These are phyloP conservation scores for Microtus ochrogaster DNA, from an alignment of 2,113 vertebrate genomes.

Conservation along the genomic window DNA sequence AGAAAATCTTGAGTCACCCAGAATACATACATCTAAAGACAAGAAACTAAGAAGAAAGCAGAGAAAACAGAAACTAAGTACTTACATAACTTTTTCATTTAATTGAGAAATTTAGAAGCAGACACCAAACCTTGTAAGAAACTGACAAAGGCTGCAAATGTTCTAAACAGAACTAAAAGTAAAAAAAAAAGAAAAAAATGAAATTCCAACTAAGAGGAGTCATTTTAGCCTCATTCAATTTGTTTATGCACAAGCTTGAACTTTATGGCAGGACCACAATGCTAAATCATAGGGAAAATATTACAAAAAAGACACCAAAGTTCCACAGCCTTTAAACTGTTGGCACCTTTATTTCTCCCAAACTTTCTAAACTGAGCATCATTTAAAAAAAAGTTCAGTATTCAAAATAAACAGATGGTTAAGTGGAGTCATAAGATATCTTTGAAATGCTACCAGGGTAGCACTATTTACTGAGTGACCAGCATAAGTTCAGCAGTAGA, in stretches of 20 bases:
- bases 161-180: background rate
- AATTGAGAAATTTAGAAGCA: background rate
- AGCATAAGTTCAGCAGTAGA: background rate
- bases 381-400: background rate
- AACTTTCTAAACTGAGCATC: background rate
- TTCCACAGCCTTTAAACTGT: background rate
- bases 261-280: background rate
- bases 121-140: background rate
- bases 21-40: background rate
- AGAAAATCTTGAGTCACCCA: background rate
- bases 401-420: background rate
- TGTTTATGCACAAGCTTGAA: conserved; percentile 11
- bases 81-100: background rate
- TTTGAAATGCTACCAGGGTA: background rate
- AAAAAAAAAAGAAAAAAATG: background rate
- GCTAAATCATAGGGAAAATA: background rate
- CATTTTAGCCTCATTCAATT: background rate
- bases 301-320: background rate
- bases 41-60: too few relatives aligned
- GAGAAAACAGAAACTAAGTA: background rate
- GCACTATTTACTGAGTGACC: background rate
- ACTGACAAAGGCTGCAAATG: background rate
- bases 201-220: background rate
- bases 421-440: background rate
- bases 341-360: background rate